Evolutionary conservation across 1,140 invertebrate species (phyloP).

Genomic region (Papilio polytes): DNA sequence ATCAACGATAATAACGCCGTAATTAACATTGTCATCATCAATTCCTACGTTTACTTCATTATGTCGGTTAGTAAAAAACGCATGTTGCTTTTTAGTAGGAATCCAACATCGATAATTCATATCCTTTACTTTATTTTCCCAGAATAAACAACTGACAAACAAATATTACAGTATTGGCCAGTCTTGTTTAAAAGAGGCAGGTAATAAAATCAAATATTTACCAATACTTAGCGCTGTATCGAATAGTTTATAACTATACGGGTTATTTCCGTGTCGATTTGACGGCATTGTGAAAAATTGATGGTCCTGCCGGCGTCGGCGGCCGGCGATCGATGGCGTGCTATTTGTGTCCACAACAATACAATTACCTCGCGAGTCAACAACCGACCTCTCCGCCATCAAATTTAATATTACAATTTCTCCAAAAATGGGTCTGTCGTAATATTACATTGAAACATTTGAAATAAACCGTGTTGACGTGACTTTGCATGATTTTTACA

Average conservation of each 20-base stretch:
- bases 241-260: background rate
- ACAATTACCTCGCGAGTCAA: constrained; percentile 16
- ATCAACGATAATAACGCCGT: constrained; percentile 4
- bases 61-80: background rate
- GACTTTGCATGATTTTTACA: background rate
- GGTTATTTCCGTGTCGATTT: constrained; percentile 6
- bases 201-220: constrained; percentile 5
- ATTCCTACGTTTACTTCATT: background rate
- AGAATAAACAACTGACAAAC: background rate
- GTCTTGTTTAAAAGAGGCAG: background rate
- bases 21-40: background rate
- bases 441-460: background rate
- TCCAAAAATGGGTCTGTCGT: background rate
- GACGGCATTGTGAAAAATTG: constrained; percentile 47
- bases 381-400: constrained; percentile 1
- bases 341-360: constrained; percentile 29
- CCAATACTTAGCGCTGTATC: background rate
- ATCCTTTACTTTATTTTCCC: background rate
- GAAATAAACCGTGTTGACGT: background rate
- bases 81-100: background rate
- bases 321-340: constrained; percentile 36
- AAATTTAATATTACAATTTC: background rate
- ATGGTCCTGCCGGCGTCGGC: constrained; percentile 39
- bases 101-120: background rate
- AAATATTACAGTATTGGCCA: background rate